A percentile compares a stretch with the other conserved stretches of the same genome.
These are phyloP conservation scores for Himalopsyche anomala DNA, from an alignment of 2,888 invertebrate species.

Conservation along the genomic window DNA sequence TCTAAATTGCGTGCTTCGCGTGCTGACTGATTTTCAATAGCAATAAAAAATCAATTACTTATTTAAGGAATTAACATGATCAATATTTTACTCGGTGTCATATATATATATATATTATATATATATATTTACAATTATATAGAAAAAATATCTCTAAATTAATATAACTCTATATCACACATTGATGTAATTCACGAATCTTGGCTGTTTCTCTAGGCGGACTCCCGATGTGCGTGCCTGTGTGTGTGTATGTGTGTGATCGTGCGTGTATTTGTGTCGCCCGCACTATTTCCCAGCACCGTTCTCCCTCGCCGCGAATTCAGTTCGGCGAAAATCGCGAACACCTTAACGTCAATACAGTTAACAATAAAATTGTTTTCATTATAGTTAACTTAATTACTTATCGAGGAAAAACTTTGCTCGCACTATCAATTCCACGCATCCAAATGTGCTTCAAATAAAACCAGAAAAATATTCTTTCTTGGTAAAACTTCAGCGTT, in stretches of 20 bases:
- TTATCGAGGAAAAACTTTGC: not conserved
- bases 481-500: too few relatives aligned
- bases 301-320: conserved; percentile 9
- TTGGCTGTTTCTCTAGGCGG: conserved; percentile 60
- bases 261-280: conserved; percentile 56
- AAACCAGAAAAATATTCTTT: not conserved
- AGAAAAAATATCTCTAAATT: conserved; percentile 62
- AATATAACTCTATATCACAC: conserved; percentile 61
- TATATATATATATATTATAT: conserved; percentile 73
- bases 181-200: conserved; percentile 64
- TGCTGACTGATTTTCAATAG: conserved; percentile 80
- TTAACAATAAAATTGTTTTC: not conserved
- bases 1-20: conserved; percentile 80
- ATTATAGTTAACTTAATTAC: not conserved
- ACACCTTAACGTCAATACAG: not conserved
- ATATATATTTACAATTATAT: conserved; percentile 74
- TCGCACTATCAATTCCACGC: not conserved
- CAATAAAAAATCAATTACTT: conserved; percentile 80
- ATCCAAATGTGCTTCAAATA: conserved; percentile 5
- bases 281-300: conserved; percentile 47
- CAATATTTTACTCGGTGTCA: conserved; percentile 79
- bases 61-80: conserved; percentile 77
- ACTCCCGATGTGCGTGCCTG: conserved; percentile 55
- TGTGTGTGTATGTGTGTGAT: conserved; percentile 63
- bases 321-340: conserved; percentile 8